phyloP scores from a whole-genome alignment of 2,888 invertebrate genomes.

The Pseudeuparius sepicola region DNA sequence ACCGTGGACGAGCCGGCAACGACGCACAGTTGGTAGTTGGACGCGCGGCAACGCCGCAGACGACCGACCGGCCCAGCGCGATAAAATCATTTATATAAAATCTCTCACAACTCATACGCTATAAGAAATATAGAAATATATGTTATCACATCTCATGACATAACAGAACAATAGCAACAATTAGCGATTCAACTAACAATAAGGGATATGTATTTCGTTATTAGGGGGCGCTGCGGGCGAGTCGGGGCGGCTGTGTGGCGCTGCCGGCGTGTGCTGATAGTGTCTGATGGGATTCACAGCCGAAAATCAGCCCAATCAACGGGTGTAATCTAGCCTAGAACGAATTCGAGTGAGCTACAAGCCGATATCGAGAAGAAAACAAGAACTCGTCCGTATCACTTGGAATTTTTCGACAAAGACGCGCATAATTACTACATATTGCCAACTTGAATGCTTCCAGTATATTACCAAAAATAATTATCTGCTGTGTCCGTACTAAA shows the following conservation, averaged over 20 bases:
- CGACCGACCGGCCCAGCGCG: constrained; percentile 21
- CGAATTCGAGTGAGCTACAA: too few relatives aligned
- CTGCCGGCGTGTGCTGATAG: too few relatives aligned
- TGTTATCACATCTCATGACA: constrained; percentile 41
- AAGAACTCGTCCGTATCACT: too few relatives aligned
- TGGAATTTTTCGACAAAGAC: too few relatives aligned
- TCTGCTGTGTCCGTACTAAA: too few relatives aligned
- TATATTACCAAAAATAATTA: too few relatives aligned
- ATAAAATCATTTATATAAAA: constrained; percentile 30
- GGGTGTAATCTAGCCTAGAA: too few relatives aligned
- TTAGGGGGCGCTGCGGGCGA: constrained; percentile 30
- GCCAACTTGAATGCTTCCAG: too few relatives aligned
- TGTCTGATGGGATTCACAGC: constrained; percentile 42
- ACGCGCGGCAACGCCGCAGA: constrained; percentile 24
- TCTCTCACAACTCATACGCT: constrained; percentile 38
- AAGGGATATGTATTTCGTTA: constrained; percentile 43
- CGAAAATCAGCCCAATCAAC: too few relatives aligned
- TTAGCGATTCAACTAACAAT: constrained; percentile 41
- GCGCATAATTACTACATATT: too few relatives aligned
- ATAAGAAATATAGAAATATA: constrained; percentile 39
- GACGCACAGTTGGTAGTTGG: constrained; percentile 19
- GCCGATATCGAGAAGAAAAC: too few relatives aligned
- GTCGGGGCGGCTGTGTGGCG: constrained; percentile 25
- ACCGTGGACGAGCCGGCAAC: constrained; percentile 10
- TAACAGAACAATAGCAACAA: constrained; percentile 43